Percentiles rank a stretch among this genome's conserved stretches.
These are phyloP conservation scores for Speoplatyrhinus poulsoni DNA, from an alignment of 2,113 vertebrate genomes.

Conservation along the genomic window DNA sequence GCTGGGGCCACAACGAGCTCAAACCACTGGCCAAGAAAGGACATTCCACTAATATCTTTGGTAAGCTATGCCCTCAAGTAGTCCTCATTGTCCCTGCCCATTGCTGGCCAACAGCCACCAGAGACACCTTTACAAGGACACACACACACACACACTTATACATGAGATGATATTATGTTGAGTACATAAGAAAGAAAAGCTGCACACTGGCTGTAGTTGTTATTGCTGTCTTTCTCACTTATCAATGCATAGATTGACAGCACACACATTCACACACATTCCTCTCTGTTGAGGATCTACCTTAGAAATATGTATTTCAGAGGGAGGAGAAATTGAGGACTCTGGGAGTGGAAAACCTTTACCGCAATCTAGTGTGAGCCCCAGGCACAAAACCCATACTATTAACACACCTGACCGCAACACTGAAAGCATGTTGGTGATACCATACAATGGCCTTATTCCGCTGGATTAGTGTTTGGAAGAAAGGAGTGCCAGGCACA, in stretches of 20 bases:
- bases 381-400: constrained; percentile 1
- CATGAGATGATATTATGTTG: not conserved
- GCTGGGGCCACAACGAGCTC: constrained; percentile 98
- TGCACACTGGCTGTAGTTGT: no score
- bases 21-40: constrained; percentile 98
- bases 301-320: constrained; percentile 35
- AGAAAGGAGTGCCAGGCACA: no score
- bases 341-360: not conserved
- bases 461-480: no score
- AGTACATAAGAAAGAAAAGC: no score
- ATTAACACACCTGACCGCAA: not conserved
- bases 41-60: constrained; percentile 98
- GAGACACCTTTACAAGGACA: constrained; percentile 29
- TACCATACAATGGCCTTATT: not conserved
- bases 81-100: not conserved
- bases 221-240: no score
- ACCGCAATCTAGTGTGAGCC: not conserved
- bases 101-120: not conserved
- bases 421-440: not conserved
- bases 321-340: not conserved
- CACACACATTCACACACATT: not conserved
- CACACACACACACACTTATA: constrained; percentile 8
- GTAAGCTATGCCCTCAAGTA: constrained; percentile 74
- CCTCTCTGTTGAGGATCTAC: not conserved
- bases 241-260: no score